These are phyloP conservation scores for Tenthredo distinguenda DNA, from an alignment of 2,888 invertebrate genomes.

Conservation along the genomic window DNA sequence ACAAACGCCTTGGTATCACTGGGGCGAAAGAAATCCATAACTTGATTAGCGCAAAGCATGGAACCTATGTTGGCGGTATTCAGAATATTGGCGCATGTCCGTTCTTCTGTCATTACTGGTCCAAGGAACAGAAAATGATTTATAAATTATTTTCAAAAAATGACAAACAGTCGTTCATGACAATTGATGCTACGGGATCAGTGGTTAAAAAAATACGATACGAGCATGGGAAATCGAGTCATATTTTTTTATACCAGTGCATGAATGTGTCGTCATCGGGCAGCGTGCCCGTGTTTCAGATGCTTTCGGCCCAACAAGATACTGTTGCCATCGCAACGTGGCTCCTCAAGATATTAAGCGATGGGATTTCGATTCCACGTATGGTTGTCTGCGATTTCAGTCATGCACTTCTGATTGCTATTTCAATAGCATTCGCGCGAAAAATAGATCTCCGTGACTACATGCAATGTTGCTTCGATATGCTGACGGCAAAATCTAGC, in stretches of 20 bases:
- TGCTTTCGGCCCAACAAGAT: background rate
- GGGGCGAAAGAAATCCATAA: too few relatives aligned
- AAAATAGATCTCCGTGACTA: background rate
- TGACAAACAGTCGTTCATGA: background rate
- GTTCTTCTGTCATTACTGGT: background rate
- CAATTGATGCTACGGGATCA: background rate
- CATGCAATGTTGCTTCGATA: background rate
- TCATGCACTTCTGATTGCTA: background rate
- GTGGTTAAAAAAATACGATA: background rate
- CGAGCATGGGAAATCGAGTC: conserved; percentile 7
- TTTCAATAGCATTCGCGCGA: background rate
- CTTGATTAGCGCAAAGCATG: too few relatives aligned
- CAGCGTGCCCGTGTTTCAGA: conserved; percentile 3
- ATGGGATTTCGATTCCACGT: background rate
- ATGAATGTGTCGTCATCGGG: background rate
- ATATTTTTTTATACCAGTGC: background rate
- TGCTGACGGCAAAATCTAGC: background rate
- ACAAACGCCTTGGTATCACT: too few relatives aligned
- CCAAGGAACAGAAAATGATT: conserved; percentile 3
- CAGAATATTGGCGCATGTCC: background rate
- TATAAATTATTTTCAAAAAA: background rate
- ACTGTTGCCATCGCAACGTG: background rate
- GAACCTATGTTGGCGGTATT: background rate
- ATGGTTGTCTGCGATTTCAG: conserved; percentile 7
- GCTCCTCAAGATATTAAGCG: background rate